These are phyloP conservation scores for Orussus abietinus DNA, from an alignment of 1,140 invertebrate genomes.

Conservation along the genomic window DNA sequence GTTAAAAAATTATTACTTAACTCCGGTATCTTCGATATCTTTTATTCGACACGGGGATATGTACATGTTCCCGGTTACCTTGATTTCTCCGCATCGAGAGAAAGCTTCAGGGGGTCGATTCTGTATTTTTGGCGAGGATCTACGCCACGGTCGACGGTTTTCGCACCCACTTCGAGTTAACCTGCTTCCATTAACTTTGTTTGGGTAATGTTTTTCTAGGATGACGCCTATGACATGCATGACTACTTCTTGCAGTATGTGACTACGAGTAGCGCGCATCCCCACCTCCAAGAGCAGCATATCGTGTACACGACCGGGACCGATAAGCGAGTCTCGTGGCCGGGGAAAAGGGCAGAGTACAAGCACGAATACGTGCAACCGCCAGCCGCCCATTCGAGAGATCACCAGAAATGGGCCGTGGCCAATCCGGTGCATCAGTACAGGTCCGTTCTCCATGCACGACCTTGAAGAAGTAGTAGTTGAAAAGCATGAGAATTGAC, in stretches of 20 bases:
- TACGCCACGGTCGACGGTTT: neutral
- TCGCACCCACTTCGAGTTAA: too few relatives aligned
- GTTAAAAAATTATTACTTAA: neutral
- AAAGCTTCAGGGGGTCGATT: too few relatives aligned
- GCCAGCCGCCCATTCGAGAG: slow-evolving; percentile 61
- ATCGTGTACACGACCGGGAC: slow-evolving; percentile 55
- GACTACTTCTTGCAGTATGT: slow-evolving; percentile 58
- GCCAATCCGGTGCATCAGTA: slow-evolving; percentile 59
- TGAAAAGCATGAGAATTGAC: too few relatives aligned
- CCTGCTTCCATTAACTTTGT: too few relatives aligned
- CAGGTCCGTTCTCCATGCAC: slow-evolving; percentile 42
- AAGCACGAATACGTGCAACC: slow-evolving; percentile 62
- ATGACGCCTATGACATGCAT: slow-evolving; percentile 49
- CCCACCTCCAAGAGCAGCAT: slow-evolving; percentile 56
- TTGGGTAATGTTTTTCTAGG: slow-evolving; percentile 42
- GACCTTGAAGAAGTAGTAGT: too few relatives aligned
- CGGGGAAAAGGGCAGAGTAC: slow-evolving; percentile 53
- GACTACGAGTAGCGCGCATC: slow-evolving; percentile 48
- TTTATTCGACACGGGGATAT: too few relatives aligned
- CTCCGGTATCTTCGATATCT: neutral
- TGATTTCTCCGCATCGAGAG: too few relatives aligned
- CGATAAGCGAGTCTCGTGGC: slow-evolving; percentile 62
- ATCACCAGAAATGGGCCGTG: slow-evolving; percentile 56
- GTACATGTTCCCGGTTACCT: too few relatives aligned
- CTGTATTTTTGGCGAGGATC: too few relatives aligned